Percentiles rank a stretch among this genome's conserved stretches.
Evolutionary conservation across 2,797 vertebrate genomes (phyloP).

Genomic region (Cyprinodon diabolis): DNA sequence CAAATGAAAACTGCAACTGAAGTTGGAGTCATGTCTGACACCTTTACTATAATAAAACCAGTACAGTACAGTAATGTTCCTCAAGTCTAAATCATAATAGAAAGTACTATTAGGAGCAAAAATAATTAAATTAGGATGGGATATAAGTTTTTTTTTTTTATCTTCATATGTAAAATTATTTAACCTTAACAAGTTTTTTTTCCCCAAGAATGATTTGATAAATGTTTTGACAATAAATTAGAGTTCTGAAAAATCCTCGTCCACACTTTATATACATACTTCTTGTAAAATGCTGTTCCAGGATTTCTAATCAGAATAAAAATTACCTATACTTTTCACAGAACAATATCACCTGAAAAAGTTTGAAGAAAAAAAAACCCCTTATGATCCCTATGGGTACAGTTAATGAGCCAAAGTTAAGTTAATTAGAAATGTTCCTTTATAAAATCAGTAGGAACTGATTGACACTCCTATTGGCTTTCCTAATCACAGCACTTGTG

Average conservation of each 20-base stretch:
- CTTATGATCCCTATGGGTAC: neutral
- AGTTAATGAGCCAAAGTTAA: neutral
- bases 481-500: neutral
- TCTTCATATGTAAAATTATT: too few species aligned
- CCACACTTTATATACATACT: neutral
- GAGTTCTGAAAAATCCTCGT: neutral
- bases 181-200: neutral
- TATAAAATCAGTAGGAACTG: neutral
- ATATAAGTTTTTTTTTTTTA: neutral
- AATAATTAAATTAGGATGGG: neutral
- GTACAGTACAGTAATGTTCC: neutral
- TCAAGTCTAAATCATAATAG: neutral
- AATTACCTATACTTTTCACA: too few species aligned
- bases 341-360: neutral
- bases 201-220: neutral
- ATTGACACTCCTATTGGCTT: neutral
- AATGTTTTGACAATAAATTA: neutral
- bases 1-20: conserved; percentile 37
- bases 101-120: neutral
- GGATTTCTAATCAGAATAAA: too few species aligned
- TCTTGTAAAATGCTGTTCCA: neutral
- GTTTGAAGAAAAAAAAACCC: neutral
- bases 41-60: conserved; percentile 15
- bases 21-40: conserved; percentile 29
- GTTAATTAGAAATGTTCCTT: neutral